These are phyloP conservation scores for Plebejus argus DNA, from an alignment of 2,888 invertebrate species.

Conservation along the genomic window DNA sequence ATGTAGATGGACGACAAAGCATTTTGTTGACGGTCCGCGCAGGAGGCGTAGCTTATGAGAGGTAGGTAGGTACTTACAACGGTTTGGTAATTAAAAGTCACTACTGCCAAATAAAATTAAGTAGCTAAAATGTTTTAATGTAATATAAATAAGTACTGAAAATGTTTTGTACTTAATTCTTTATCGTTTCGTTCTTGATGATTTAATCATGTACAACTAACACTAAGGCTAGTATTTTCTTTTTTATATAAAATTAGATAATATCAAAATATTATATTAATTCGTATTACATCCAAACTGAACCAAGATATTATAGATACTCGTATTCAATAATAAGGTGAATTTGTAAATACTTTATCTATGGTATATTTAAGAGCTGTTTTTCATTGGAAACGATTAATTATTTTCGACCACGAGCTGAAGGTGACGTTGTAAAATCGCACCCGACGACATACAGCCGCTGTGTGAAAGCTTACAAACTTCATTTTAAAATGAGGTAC, in stretches of 20 bases:
- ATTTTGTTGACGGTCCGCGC: background rate
- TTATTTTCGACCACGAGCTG: constrained; percentile 53
- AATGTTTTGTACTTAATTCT: constrained; percentile 70
- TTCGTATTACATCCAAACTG: constrained; percentile 48
- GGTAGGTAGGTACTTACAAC: constrained; percentile 54
- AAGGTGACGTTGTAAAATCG: constrained; percentile 45
- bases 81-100: constrained; percentile 67
- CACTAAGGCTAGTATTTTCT: constrained; percentile 41
- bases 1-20: background rate
- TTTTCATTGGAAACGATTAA: constrained; percentile 52
- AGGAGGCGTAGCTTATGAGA: constrained; percentile 61
- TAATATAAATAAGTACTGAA: constrained; percentile 61
- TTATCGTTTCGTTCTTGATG: constrained; percentile 38
- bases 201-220: constrained; percentile 30
- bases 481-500: background rate
- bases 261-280: constrained; percentile 39
- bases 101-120: constrained; percentile 76
- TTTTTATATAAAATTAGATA: constrained; percentile 39
- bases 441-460: constrained; percentile 19
- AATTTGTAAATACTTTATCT: constrained; percentile 71
- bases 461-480: constrained; percentile 17
- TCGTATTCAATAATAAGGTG: constrained; percentile 59
- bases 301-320: constrained; percentile 61
- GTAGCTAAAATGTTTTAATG: constrained; percentile 73
- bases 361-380: constrained; percentile 72